Base-by-base conservation (phyloP, 2,888 invertebrate genomes). In the Pherbina coryleti region DNA sequence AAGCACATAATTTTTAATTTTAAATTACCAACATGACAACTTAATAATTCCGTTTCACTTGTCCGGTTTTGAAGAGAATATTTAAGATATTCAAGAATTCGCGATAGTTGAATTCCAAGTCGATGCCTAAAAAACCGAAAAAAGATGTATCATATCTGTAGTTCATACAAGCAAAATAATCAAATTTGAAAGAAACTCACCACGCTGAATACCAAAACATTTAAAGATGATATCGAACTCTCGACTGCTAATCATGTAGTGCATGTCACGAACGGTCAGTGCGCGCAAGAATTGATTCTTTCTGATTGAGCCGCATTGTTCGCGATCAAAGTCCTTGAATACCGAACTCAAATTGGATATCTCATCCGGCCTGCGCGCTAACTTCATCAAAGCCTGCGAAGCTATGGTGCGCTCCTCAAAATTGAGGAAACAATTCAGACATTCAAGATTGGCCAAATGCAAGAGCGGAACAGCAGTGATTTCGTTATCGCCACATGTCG, bases 181-280 rank as follows among this genome's bases (percentile, higher is more conserved):
- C 44, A 44, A 11, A 2, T 17, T 66, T 25, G 34, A 72, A 25
- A 3, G 31, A 37, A 28, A 69, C 75, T 78, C 79, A 83, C 93
- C 94, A 80, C 93, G 91, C 83, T 92, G 92, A 82, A 93, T 92
- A 64, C 93, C 92, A 89, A 95, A 95, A 89, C 95, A 94, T 89
- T 94, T 94, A 90, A 93, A 93, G 78, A 95, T 84, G n/a, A 92
- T 89, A 77, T 94, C 93, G 25, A 95, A 90, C 89, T 95, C 95
- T 44, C 92, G 91, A 78, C 91, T 91, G 70, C 93, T 93, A 75
- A 95, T 90, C 83, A 93, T 88, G 84, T 92, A 88, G 83, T 93
- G 90, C 91, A 95, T 91, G 49, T 92, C 91, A 79, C 95, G 92
- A 51, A 92, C 87, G 34, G 93, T 92, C 60, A 95, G 90, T 70